These are phyloP conservation scores for Lutraria lutraria DNA, from an alignment of 2,888 invertebrate genomes.

Conservation along the genomic window DNA sequence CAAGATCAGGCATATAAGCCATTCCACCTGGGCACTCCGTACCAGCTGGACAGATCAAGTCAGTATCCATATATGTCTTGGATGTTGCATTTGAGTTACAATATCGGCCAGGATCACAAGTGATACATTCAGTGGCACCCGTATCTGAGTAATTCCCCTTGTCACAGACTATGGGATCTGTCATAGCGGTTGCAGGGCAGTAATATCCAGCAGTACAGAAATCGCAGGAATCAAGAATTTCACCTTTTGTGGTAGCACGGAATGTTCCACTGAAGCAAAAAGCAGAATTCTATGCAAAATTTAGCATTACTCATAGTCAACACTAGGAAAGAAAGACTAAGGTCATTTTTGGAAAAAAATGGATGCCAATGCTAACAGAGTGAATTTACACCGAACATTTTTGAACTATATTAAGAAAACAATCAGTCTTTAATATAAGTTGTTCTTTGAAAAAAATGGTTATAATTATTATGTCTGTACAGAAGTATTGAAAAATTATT, in stretches of 20 bases:
- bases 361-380: too few relatives aligned
- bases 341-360: too few relatives aligned
- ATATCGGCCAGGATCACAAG: conserved; percentile 83
- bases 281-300: conserved; percentile 26
- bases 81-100: conserved; percentile 84
- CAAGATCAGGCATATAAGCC: conserved; percentile 80
- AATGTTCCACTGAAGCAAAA: conserved; percentile 80
- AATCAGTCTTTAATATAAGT: too few relatives aligned
- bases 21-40: conserved; percentile 84
- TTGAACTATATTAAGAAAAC: too few relatives aligned
- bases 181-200: conserved; percentile 80
- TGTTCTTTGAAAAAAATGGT: too few relatives aligned
- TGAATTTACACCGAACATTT: too few relatives aligned
- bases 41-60: conserved; percentile 82
- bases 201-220: conserved; percentile 84
- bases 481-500: too few relatives aligned
- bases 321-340: too few relatives aligned
- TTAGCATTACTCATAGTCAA: too few relatives aligned
- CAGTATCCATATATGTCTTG: conserved; percentile 71
- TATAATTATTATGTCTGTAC: too few relatives aligned
- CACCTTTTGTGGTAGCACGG: conserved; percentile 76
- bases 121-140: conserved; percentile 79
- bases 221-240: conserved; percentile 76
- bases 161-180: conserved; percentile 81
- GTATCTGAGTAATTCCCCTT: conserved; percentile 84